Evolutionary conservation across 2,797 vertebrate genomes (phyloP).

Genomic region (Cetoscarus ocellatus): DNA sequence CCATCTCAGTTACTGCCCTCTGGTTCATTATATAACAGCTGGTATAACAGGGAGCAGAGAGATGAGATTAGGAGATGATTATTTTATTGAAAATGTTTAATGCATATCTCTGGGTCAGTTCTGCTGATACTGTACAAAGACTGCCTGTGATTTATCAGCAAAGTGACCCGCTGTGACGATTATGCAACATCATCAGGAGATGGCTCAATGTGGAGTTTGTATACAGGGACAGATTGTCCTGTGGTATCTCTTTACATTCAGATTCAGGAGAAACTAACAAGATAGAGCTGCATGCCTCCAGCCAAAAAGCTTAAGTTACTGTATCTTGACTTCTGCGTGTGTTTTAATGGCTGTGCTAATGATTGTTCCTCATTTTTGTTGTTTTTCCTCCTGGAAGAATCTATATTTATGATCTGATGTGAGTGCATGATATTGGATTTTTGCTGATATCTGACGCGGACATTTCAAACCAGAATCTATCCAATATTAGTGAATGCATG

Average conservation of each 20-base stretch:
- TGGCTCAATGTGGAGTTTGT: constrained; percentile 54
- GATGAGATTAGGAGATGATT: constrained; percentile 47
- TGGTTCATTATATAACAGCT: constrained; percentile 44
- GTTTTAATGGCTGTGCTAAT: not conserved
- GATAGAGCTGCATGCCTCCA: not conserved
- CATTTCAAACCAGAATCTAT: too few relatives aligned
- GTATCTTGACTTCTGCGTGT: not conserved
- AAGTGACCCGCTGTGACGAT: constrained; percentile 69
- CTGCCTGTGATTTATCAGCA: constrained; percentile 60
- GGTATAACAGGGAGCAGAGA: constrained; percentile 22
- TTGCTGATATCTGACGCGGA: too few relatives aligned
- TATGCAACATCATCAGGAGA: constrained; percentile 75
- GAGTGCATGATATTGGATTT: too few relatives aligned
- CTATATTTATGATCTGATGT: not conserved
- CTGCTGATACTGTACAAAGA: constrained; percentile 36
- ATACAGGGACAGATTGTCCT: constrained; percentile 47
- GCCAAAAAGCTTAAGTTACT: not conserved
- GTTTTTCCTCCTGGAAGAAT: constrained; percentile 2
- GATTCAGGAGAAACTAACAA: constrained; percentile 16
- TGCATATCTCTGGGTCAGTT: constrained; percentile 15
- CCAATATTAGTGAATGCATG: too few relatives aligned
- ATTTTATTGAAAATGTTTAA: constrained; percentile 58
- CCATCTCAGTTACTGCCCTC: constrained; percentile 21
- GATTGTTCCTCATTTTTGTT: not conserved
- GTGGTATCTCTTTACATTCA: constrained; percentile 45